Base-by-base conservation (phyloP, 2,797 vertebrate species). In the Apogon hyalosoma region DNA sequence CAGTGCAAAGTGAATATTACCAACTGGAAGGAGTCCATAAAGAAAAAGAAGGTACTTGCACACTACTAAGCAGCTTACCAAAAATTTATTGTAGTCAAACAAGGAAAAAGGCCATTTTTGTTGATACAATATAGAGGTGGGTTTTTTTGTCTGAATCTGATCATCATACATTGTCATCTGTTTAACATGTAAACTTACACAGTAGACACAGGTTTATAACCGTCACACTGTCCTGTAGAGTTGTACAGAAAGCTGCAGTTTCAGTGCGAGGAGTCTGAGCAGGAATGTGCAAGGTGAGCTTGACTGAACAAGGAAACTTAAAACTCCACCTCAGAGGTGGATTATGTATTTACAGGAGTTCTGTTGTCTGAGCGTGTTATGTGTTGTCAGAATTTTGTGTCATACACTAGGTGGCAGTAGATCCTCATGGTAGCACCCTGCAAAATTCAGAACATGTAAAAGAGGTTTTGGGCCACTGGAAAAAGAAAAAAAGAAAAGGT, bases 31-130 rank as follows among this genome's bases (percentile, higher is more conserved):
- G n/a, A 70, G 75, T 54, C 16, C 51, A 74, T 11, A 88, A 85
- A 74, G 90, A 92, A 76, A 94, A 89, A 87, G 84, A 94, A 92
- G 94, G 94, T 94, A 80, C 1, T 47, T 21, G 13, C 9, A 18
- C 14, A 7, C 15, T 28, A 2, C n/a, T 4, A 76, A 41, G 36
- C 1, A 14, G 6, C 15, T 49, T 1, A n/a, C 9, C 1, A 9
- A 1, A 19, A 13, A 24, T 43, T 55, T 2, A 36, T 38, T 43
- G 2, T 7, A 36, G 2, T 6, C 6, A 12, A n/a, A 7, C 21
- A 6, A 6, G 1, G 46, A 9, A 21, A 15, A 14, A 14, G 2
- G 46, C 0, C 19, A 24, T 43, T 12, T 46, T 6, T 33, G 49
- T 15, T 48, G 8, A 36, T 48, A 13, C 6, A 18, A 21, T 43